These are phyloP conservation scores for Cyanistes caeruleus DNA, from an alignment of 2,113 vertebrate species.

Conservation along the genomic window DNA sequence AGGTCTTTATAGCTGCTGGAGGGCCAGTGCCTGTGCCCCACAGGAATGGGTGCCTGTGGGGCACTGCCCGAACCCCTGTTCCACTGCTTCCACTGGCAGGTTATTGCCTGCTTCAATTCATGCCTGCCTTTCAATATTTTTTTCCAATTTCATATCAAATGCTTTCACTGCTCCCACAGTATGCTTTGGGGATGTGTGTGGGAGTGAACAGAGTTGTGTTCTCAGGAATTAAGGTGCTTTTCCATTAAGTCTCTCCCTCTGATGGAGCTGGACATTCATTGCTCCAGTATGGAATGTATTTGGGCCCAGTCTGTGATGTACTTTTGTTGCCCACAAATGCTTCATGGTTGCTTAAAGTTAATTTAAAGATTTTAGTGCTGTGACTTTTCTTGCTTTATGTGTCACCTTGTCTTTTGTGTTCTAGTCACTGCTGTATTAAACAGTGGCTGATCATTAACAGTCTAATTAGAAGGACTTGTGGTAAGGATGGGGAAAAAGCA, in stretches of 20 bases:
- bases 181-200: background rate
- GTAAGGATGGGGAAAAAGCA: background rate
- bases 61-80: rapidly evolving
- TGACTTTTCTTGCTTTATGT: background rate
- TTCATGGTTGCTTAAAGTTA: background rate
- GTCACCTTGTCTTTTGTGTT: background rate
- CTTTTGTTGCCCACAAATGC: background rate
- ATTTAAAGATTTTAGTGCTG: background rate
- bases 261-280: background rate
- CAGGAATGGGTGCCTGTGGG: background rate
- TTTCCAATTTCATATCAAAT: background rate
- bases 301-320: background rate
- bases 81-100: background rate
- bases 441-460: background rate
- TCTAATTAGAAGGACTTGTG: background rate
- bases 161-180: background rate
- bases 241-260: background rate
- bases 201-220: background rate
- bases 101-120: background rate
- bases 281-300: background rate
- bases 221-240: background rate
- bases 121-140: background rate
- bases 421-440: background rate
- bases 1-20: background rate
- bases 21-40: background rate